A percentile compares a stretch with the other conserved stretches of the same genome.
Evolutionary conservation across 1,140 invertebrate species (phyloP).

Genomic region (Trachymyrmex cornetzi): DNA sequence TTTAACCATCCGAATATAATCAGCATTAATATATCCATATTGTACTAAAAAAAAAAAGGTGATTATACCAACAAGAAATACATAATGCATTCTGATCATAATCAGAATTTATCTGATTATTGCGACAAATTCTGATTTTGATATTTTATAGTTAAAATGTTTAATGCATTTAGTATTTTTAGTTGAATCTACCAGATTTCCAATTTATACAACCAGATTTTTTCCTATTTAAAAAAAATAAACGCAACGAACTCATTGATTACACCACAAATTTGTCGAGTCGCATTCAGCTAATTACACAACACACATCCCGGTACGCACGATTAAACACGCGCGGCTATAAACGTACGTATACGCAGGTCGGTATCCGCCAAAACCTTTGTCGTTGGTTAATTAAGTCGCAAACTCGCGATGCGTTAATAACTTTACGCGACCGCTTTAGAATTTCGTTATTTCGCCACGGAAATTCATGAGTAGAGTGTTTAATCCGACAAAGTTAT

Average conservation of each 20-base stretch:
- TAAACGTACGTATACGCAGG: constrained; percentile 8
- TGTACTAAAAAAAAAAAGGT: constrained; percentile 37
- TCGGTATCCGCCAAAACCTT: constrained; percentile 61
- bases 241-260: constrained; percentile 65
- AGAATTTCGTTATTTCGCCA: constrained; percentile 45
- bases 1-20: constrained; percentile 57
- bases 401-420: constrained; percentile 58
- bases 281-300: constrained; percentile 68
- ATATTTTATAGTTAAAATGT: too few species aligned
- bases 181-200: too few species aligned
- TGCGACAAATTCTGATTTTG: too few species aligned
- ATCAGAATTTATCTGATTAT: too few species aligned
- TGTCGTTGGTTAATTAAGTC: constrained; percentile 71
- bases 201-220: too few species aligned
- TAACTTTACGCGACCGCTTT: constrained; percentile 56
- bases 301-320: constrained; percentile 60
- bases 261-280: constrained; percentile 48
- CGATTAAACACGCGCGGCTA: constrained; percentile 60
- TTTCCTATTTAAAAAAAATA: too few species aligned
- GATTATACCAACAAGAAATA: too few species aligned
- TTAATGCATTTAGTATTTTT: too few species aligned
- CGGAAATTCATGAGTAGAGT: constrained; percentile 21
- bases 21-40: constrained; percentile 52
- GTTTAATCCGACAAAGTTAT: constrained; percentile 19
- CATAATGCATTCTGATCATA: too few species aligned